These are phyloP conservation scores for Epicampocera succincta DNA, from an alignment of 2,888 invertebrate species.

Conservation along the genomic window DNA sequence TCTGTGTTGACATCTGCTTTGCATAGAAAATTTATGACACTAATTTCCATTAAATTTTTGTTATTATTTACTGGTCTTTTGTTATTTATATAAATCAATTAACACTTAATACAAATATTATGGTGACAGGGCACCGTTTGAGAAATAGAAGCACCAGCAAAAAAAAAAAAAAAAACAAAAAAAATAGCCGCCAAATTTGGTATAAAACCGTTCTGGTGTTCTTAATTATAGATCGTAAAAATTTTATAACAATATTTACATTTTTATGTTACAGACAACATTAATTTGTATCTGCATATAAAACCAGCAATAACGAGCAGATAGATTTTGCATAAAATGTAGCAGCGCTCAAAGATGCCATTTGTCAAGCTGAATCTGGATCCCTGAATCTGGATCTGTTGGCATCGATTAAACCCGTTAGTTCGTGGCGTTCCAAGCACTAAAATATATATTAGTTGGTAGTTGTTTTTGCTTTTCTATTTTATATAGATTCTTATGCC, in stretches of 20 bases:
- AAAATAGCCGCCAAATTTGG: too few species aligned
- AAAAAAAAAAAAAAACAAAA: too few species aligned
- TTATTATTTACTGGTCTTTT: too few species aligned
- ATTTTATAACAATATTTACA: conserved; percentile 64
- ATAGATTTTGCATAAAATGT: conserved; percentile 61
- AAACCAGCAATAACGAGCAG: conserved; percentile 37
- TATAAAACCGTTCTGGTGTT: background rate
- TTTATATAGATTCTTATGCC: background rate
- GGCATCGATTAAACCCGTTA: conserved; percentile 61
- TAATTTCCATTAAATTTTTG: too few species aligned
- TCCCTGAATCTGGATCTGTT: conserved; percentile 38
- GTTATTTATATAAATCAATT: too few species aligned
- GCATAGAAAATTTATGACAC: background rate
- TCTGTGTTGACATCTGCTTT: background rate
- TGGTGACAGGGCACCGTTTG: too few species aligned
- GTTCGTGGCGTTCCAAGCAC: conserved; percentile 50
- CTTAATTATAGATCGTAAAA: conserved; percentile 60
- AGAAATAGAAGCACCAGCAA: too few species aligned
- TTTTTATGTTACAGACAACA: conserved; percentile 43
- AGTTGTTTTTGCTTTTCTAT: background rate
- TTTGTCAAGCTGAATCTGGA: conserved; percentile 1
- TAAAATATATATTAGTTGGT: conserved; percentile 24
- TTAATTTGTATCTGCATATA: conserved; percentile 55
- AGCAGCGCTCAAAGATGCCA: conserved; percentile 33
- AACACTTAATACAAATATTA: too few species aligned